Conservation (phyloP, 2,113 vertebrate genomes). For the Oreamnos americanus region DNA sequence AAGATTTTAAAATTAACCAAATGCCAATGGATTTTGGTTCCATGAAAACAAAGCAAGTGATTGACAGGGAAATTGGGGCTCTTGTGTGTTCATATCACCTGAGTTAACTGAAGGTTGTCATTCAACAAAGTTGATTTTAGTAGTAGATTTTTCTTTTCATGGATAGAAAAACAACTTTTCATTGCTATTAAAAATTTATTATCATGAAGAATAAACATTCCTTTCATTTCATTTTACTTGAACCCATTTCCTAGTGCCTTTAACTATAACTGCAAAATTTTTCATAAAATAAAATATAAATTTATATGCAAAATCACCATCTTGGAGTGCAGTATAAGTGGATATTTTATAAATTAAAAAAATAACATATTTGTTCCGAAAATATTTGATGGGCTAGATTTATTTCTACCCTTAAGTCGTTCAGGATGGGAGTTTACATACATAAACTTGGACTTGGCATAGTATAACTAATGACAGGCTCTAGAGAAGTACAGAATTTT, state of each 20-base stretch:
- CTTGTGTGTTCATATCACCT: background rate
- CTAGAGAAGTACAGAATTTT: background rate
- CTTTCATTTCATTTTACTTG: background rate
- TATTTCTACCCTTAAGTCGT: background rate
- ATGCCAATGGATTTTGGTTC: background rate
- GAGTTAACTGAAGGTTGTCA: slow-evolving; percentile 38
- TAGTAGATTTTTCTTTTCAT: background rate
- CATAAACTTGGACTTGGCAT: background rate
- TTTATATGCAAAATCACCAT: slow-evolving; percentile 7
- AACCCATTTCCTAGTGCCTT: slow-evolving; percentile 9
- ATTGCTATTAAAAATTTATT: background rate
- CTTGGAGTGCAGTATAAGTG: background rate
- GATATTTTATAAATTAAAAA: background rate
- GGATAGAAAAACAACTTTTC: background rate
- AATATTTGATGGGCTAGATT: background rate
- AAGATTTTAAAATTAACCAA: background rate
- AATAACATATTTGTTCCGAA: background rate
- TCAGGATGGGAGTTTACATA: background rate
- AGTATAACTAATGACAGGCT: background rate
- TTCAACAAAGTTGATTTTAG: slow-evolving; percentile 29
- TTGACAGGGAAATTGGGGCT: background rate
- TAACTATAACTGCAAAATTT: slow-evolving; percentile 13
- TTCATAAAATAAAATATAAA: slow-evolving; percentile 28
- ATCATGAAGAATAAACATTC: background rate
- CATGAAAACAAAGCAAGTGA: slow-evolving; percentile 6